Base-by-base conservation (phyloP, 2,888 invertebrate genomes). In the Andrena haemorrhoa region DNA sequence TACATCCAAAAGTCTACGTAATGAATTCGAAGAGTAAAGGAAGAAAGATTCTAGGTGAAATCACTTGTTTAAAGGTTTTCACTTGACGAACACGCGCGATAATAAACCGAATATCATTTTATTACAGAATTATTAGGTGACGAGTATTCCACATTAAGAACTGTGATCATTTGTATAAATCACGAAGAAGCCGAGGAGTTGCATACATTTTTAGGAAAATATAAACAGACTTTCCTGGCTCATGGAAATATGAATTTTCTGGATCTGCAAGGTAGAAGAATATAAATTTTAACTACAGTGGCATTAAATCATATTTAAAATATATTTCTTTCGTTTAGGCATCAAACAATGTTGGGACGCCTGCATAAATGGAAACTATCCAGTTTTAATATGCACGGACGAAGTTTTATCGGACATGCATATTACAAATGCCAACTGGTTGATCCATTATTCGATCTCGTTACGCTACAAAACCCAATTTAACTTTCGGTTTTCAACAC, bases 401-500 rank as follows among this genome's bases (percentile, higher is more conserved):
- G 94, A 94, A 16, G 95, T 96, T 87, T 94, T 97, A 69, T 94
- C 94, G 0, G 95, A 96, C 84, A 90, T 97, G 71, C 95, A 95
- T 77, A 94, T 97, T 6, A 95, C 95, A 0, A 95, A 97, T 91
- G 96, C 96, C 0, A 94, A 95, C 68, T 95, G 95, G 88, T 93
- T 98, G 35, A 94, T 98, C 20, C 97, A 97, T 92, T 97, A 95
- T 93, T 96, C 97, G 2, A 92, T 97, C 85, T 96, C 97, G 0
- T 90, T 93, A 33, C 94, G 95, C 0, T 96, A 96, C 93, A 96
- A 96, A 66, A 90, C 89, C 0, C 95, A 95, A 90, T 97, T 97
- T 91, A 95, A 96, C 63, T 96, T 95, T 89, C 94, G 98, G 79
- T 97, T 97, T 90, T 95, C 96, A 0, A 95, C 96, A 29, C 94